Evolutionary conservation across 2,888 invertebrate genomes (phyloP).

Genomic region (Minunthozetes semirufus): DNA sequence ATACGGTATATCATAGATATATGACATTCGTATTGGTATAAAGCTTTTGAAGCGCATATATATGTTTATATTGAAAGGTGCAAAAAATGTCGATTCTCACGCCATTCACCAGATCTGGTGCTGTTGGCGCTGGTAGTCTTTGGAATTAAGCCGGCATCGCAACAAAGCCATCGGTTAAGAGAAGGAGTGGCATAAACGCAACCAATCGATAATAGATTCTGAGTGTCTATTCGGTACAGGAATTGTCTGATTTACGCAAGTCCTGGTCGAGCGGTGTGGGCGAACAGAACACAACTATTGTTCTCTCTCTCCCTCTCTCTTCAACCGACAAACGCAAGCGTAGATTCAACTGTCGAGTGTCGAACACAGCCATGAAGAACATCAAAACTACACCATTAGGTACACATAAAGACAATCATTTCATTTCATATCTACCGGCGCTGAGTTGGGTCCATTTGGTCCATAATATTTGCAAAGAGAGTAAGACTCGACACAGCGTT

Average conservation of each 20-base stretch:
- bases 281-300: not conserved
- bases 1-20: too few relatives aligned
- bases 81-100: conserved; percentile 13
- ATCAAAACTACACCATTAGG: conserved; percentile 4
- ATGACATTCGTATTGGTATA: too few relatives aligned
- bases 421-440: conserved; percentile 9
- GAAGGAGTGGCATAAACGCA: conserved; percentile 8
- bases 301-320: not conserved
- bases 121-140: not conserved
- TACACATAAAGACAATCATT: not conserved
- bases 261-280: conserved; percentile 1
- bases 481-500: not conserved
- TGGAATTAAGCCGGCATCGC: not conserved
- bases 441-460: not conserved
- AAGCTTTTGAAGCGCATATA: not conserved
- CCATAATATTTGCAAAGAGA: not conserved
- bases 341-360: not conserved
- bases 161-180: not conserved
- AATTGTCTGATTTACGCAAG: not conserved
- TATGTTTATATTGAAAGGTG: not conserved
- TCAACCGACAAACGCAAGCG: not conserved
- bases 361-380: conserved; percentile 2
- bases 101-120: not conserved
- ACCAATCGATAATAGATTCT: conserved; percentile 26
- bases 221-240: not conserved